Evolutionary conservation across 2,113 vertebrate genomes (phyloP), one percentile per base, ranked within the genome.

Genomic region (Hemibates koningsi): DNA sequence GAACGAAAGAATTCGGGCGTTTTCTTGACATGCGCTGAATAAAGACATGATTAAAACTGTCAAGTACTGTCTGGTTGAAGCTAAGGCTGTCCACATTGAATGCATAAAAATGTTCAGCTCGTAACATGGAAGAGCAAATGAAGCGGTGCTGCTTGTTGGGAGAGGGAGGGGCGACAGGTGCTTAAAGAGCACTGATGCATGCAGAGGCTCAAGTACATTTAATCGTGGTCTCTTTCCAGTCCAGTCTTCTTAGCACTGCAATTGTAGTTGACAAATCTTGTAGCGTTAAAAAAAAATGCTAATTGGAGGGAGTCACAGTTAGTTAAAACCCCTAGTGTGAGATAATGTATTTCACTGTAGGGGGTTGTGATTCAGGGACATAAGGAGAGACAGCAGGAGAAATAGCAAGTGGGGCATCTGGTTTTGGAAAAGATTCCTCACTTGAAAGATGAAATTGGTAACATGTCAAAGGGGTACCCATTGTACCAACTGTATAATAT

Each of bases 301-400:
- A 93, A 93, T 90, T 91, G 90, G 90, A 66, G 76, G 29, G 87
- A 89, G 88, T 84, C 81, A 88, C 86, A 90, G 80, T 95, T 93
- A 93, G 90, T 91, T 93, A 92, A 89, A 89, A 85, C 71, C 88
- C 89, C 78, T 68, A 54, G 90, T 79, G 90, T 82, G 80, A 50
- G 87, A 88, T 90, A 87, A 87, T 88, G 63, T 56, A 79, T 79
- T 87, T 80, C 80, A 13, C 90, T 27, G 14, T 12, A 3, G 84
- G 93, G 86, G 81, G n/a, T n/a, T 45, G 66, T 21, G 80, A 86
- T 82, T 73, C 53, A 24, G 81, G 87, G 73, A 86, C 79, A 91
- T 84, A 45, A 61, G 84, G 84, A 50, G 79, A 53, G 80, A 84
- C 84, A 89, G 89, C 82, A 54, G 85, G 79, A 85, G 79, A 34